Base-by-base conservation (phyloP, 2,797 vertebrate species). In the Adelosebastes latens region DNA sequence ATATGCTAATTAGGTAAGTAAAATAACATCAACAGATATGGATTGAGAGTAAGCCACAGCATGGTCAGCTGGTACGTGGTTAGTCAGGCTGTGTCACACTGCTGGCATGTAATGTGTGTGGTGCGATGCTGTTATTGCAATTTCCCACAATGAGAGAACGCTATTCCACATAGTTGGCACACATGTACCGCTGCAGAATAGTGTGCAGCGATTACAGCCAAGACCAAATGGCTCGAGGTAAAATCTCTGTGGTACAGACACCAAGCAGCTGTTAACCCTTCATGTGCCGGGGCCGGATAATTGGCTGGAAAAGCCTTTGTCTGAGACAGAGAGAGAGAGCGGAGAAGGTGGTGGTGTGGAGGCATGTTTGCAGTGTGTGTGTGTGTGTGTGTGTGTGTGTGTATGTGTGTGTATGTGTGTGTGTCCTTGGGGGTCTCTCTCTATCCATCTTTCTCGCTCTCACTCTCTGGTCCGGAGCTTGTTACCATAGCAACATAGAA, bases 401-500 rank as follows among this genome's bases (percentile, higher is more conserved):
- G 42, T 56, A 65, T 74, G 55, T 65, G 76, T 63, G 62, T 79
- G 77, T 68, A 71, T 52, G 78, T 65, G 86, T 80, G 89, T 85
- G 75, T 88, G 89, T 93, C 92, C 93, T 94, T 94, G 88, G 92
- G 92, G 92, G 92, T 91, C 89, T 93, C 86, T 92, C 86, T 93
- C 92, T 91, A 92, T 93, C 93, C 91, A 88, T 93, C 92, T 92
- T 89, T 86, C 87, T 92, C 77, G 39, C 91, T 92, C 90, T 92
- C 91, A 90, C 88, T 93, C 91, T 92, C 91, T 92, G 87, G 92
- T 92, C 93, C 88, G 39, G 90, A 91, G 92, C 92, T 89, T 93
- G 93, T 94, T 94, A 93, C 93, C 93, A 94, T 94, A 92, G 93
- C 93, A 94, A 94, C 93, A 84, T 92, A 91, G 93, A 90, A 90